These are phyloP conservation scores for Onthophagus sagittarius DNA, from an alignment of 2,888 invertebrate species.

Conservation along the genomic window DNA sequence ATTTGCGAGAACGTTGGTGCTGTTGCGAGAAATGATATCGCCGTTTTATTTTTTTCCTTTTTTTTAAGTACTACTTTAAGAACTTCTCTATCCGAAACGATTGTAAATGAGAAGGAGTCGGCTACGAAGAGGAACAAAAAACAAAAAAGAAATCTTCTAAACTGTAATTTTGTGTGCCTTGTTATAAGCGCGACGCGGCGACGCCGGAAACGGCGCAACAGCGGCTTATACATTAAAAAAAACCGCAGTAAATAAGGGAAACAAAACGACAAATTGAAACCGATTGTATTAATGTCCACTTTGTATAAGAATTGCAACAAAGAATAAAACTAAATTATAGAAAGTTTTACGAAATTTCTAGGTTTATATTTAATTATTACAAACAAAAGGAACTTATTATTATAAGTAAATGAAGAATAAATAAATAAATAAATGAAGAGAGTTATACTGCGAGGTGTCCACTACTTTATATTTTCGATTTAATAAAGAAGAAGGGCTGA, in stretches of 20 bases:
- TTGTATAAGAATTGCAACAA: constrained; percentile 34
- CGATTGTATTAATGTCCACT: constrained; percentile 25
- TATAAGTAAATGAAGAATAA: background rate
- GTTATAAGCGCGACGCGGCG: constrained; percentile 42
- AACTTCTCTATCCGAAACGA: background rate
- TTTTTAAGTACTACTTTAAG: background rate
- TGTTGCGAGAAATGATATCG: background rate
- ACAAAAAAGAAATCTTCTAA: constrained; percentile 37
- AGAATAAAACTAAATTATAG: constrained; percentile 32
- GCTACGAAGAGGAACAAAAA: background rate
- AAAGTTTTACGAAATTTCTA: constrained; percentile 39
- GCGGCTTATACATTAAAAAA: background rate
- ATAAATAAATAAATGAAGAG: background rate
- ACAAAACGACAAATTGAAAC: constrained; percentile 3
- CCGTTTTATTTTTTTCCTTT: background rate
- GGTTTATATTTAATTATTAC: constrained; percentile 39
- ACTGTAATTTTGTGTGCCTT: constrained; percentile 47
- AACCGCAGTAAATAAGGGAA: background rate
- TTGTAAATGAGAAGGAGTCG: background rate
- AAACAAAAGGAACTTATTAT: constrained; percentile 28
- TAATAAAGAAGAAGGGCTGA: constrained; percentile 44
- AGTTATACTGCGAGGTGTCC: constrained; percentile 37
- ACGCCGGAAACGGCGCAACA: background rate
- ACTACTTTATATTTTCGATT: constrained; percentile 48
- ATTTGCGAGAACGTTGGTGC: background rate